Conservation (phyloP, 2,113 vertebrate genomes). For the Thermophis baileyi region DNA sequence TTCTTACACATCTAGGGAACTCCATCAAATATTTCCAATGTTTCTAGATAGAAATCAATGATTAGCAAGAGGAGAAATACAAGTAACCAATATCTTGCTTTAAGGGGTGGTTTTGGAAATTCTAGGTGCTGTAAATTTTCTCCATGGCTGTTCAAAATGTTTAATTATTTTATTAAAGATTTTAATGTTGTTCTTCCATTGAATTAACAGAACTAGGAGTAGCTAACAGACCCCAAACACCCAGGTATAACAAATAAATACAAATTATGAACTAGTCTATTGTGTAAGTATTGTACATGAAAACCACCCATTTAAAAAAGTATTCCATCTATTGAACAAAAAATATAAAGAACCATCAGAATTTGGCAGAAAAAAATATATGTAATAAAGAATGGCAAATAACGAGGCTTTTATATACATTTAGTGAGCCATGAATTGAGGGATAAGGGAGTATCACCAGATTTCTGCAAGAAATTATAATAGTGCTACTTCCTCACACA, state of each 20-base stretch:
- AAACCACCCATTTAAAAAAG: conserved; percentile 45
- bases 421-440: background rate
- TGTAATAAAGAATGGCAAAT: background rate
- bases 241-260: background rate
- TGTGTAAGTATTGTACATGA: background rate
- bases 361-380: background rate
- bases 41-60: background rate
- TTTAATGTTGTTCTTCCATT: background rate
- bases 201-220: background rate
- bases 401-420: background rate
- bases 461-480: background rate
- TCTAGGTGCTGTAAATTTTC: background rate
- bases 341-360: conserved; percentile 26
- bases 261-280: background rate
- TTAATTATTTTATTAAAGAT: background rate
- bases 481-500: background rate
- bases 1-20: background rate
- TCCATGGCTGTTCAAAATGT: background rate
- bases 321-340: background rate
- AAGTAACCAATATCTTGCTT: background rate
- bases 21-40: background rate
- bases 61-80: background rate
- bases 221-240: background rate
- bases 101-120: background rate
- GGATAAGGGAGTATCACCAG: background rate